Conservation (phyloP, 2,113 vertebrate genomes). For the Apus apus region DNA sequence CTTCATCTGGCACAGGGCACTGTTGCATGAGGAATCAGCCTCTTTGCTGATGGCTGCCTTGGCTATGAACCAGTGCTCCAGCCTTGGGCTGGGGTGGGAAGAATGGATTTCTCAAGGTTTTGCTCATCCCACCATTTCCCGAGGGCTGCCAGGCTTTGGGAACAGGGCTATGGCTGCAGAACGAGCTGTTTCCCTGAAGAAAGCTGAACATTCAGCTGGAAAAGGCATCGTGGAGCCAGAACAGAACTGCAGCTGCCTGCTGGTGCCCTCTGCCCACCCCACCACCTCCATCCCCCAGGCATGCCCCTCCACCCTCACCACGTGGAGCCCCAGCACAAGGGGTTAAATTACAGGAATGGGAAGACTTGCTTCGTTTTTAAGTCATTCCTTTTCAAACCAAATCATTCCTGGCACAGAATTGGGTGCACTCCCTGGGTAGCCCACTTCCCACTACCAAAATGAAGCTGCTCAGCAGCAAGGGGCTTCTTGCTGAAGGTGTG, state of each 20-base stretch:
- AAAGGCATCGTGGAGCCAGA: neutral
- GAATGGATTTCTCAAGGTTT: neutral
- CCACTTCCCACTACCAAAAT: neutral
- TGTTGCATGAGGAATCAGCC: neutral
- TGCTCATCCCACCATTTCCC: neutral
- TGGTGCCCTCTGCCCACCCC: neutral
- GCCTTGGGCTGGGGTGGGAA: neutral
- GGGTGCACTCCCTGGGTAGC: neutral
- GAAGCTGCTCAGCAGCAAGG: neutral
- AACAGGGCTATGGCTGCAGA: fast-evolving
- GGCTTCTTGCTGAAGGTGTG: neutral
- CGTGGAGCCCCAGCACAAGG: fast-evolving
- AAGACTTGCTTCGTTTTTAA: neutral
- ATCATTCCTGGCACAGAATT: neutral
- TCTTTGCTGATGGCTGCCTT: neutral
- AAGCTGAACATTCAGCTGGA: neutral
- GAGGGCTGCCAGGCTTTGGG: neutral
- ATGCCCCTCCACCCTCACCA: fast-evolving
- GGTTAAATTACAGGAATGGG: neutral
- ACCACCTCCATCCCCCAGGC: fast-evolving
- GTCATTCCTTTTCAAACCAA: neutral
- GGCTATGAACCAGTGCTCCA: neutral
- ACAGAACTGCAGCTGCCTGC: neutral
- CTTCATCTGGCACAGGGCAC: neutral
- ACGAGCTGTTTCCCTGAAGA: fast-evolving